phyloP scores from a whole-genome alignment of 1,140 invertebrate species.

The Daktulosphaira vitifoliae region DNA sequence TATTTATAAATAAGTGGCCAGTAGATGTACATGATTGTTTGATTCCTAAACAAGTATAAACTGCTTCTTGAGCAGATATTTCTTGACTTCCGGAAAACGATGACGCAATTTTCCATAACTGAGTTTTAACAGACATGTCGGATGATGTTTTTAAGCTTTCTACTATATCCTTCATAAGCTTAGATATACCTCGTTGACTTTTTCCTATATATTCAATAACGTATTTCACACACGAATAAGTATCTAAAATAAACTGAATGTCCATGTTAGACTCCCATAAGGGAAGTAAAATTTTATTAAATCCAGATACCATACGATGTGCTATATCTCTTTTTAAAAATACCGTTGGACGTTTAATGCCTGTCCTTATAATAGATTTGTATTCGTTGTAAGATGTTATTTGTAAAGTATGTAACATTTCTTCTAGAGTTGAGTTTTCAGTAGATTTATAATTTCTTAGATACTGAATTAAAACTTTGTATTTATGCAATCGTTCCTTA shows the following conservation, averaged over 20 bases:
- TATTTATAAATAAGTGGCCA: slow-evolving; percentile 1
- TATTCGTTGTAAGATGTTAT: background rate
- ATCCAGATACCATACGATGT: too few species aligned
- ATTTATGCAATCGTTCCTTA: background rate
- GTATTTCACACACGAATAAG: background rate
- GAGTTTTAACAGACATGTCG: background rate
- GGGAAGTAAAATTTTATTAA: too few species aligned
- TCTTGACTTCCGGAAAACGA: background rate
- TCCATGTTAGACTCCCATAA: too few species aligned
- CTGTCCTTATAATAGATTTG: background rate
- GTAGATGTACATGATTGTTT: background rate
- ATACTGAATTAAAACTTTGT: background rate
- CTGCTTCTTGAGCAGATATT: slow-evolving; percentile 12
- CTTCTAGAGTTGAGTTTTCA: background rate
- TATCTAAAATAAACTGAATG: background rate
- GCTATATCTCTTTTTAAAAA: too few species aligned
- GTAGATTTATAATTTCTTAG: background rate
- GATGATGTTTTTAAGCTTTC: background rate
- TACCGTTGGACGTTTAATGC: background rate
- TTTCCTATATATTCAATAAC: slow-evolving; percentile 3
- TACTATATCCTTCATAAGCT: background rate
- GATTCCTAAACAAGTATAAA: slow-evolving; percentile 1
- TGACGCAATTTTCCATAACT: background rate
- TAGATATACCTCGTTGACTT: slow-evolving; percentile 8
- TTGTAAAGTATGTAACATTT: background rate